Evolutionary conservation across 2,888 invertebrate species (phyloP).

Genomic region (Melanotus villosus): DNA sequence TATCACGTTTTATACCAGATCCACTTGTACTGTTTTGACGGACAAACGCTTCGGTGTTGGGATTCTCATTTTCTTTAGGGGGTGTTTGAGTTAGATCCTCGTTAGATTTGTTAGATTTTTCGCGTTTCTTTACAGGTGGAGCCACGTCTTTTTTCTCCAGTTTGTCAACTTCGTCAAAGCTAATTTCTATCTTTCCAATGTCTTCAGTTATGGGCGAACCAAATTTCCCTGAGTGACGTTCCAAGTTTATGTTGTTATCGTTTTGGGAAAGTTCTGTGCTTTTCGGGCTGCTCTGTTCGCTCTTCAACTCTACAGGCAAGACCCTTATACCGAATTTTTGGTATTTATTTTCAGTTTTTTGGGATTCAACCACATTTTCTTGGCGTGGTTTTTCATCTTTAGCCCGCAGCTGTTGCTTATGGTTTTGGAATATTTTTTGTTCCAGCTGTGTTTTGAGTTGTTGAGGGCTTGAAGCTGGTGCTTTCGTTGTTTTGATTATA

Average conservation of each 20-base stretch:
- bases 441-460: slow-evolving; percentile 62
- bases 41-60: neutral
- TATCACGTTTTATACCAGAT: slow-evolving; percentile 74
- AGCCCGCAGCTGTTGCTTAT: slow-evolving; percentile 57
- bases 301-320: slow-evolving; percentile 66
- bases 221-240: slow-evolving; percentile 49
- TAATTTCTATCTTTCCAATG: slow-evolving; percentile 67
- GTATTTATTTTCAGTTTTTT: slow-evolving; percentile 73
- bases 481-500: slow-evolving; percentile 34
- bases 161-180: slow-evolving; percentile 12
- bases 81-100: slow-evolving; percentile 55
- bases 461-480: slow-evolving; percentile 56
- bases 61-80: slow-evolving; percentile 61
- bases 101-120: slow-evolving; percentile 65
- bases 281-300: slow-evolving; percentile 61
- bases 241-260: slow-evolving; percentile 64
- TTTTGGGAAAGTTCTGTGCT: slow-evolving; percentile 65
- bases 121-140: slow-evolving; percentile 70
- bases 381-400: slow-evolving; percentile 55
- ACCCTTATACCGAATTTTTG: slow-evolving; percentile 80
- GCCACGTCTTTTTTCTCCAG: slow-evolving; percentile 61
- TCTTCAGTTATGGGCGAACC: slow-evolving; percentile 65
- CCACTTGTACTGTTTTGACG: slow-evolving; percentile 69
- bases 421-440: slow-evolving; percentile 58
- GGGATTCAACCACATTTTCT: slow-evolving; percentile 68